phyloP scores from a whole-genome alignment of 2,797 vertebrate species.

The Linurgus olivaceus region DNA sequence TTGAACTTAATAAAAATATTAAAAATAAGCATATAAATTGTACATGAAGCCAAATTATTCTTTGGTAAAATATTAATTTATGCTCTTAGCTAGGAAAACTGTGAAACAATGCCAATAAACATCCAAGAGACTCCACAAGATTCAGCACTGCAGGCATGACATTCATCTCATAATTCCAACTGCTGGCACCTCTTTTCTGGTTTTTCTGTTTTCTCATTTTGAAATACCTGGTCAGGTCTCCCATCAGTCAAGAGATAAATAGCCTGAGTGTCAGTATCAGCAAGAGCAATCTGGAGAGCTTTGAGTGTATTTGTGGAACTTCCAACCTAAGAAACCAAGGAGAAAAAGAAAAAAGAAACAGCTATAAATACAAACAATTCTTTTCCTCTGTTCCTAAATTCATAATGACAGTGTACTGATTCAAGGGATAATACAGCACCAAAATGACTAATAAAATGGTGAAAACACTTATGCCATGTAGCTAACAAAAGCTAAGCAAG shows the following conservation, averaged over 20 bases:
- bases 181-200: background rate
- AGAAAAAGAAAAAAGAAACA: background rate
- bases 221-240: slow-evolving; percentile 82
- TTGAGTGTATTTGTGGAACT: slow-evolving; percentile 79
- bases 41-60: background rate
- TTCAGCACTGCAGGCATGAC: background rate
- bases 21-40: background rate
- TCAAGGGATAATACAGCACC: background rate
- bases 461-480: background rate
- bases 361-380: background rate
- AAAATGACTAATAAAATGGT: background rate
- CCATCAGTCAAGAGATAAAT: slow-evolving; percentile 83
- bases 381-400: background rate
- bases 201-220: background rate
- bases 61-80: background rate
- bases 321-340: slow-evolving; percentile 68
- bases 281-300: slow-evolving; percentile 77
- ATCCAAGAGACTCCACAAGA: background rate
- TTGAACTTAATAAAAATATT: background rate
- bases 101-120: background rate
- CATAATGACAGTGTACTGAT: background rate
- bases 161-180: background rate
- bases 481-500: background rate
- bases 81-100: background rate
- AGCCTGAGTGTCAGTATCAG: slow-evolving; percentile 73